These are phyloP conservation scores for Octomys mimax DNA, from an alignment of 2,797 vertebrate genomes.

Conservation along the genomic window DNA sequence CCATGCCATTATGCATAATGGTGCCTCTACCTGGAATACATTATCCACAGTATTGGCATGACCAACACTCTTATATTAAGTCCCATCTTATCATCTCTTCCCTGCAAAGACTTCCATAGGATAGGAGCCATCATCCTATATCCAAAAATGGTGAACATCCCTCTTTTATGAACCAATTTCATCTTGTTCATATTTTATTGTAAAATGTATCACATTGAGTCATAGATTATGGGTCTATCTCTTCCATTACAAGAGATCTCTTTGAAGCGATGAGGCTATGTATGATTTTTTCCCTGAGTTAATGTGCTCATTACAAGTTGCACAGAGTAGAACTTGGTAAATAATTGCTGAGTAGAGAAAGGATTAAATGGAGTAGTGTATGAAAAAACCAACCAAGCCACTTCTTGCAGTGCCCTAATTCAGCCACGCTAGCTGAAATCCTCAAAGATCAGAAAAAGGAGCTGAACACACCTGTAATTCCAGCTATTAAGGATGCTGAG, in stretches of 20 bases:
- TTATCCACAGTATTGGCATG: not conserved
- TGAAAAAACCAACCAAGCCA: not conserved
- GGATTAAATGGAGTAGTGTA: not conserved
- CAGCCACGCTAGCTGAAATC: not conserved
- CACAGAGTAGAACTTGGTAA: not conserved
- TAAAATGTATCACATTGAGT: not conserved
- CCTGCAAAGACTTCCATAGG: not conserved
- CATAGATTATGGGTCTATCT: not conserved
- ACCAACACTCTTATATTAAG: not conserved
- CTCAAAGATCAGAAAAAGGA: not conserved
- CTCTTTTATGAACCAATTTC: slow-evolving; percentile 24
- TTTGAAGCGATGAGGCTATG: not conserved
- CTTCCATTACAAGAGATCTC: not conserved
- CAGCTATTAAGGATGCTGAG: not conserved
- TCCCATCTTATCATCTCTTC: not conserved
- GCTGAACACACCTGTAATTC: not conserved
- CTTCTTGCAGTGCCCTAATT: slow-evolving; percentile 16
- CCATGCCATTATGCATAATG: not conserved
- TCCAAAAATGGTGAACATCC: not conserved
- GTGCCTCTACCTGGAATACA: not conserved
- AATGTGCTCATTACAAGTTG: not conserved
- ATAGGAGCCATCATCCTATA: not conserved
- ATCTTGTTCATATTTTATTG: slow-evolving; percentile 21
- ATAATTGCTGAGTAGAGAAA: not conserved
- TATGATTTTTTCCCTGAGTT: slow-evolving; percentile 19